Evolutionary conservation across 2,113 vertebrate species (phyloP), one percentile per base, ranked within the genome.

Genomic region (Atherinomorus stipes): DNA sequence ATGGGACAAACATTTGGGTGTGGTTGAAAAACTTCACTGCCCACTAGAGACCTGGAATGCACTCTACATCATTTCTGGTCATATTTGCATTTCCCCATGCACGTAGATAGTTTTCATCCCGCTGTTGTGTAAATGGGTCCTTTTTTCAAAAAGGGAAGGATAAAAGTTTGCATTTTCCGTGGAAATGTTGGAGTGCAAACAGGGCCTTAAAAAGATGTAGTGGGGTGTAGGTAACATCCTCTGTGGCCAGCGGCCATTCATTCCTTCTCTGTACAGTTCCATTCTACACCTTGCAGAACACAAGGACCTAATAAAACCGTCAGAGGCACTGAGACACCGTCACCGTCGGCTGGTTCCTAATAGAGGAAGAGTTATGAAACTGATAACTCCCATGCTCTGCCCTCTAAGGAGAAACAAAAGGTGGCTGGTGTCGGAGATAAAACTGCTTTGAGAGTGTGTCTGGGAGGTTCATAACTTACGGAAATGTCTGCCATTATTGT

Each of bases 351-450:
- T 58, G 74, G 62, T 57, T 76, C 64, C 66, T 71, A 89, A 74
- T 22, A 79, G 69, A 75, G 44, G 47, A 63, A 71, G 72, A 87
- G 78, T 80, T 85, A 87, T 75, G 62, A 78, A 76, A 80, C 68
- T 22, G 71, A 84, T 88, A 72, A 88, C 64, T 79, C 45, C 47
- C 26, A 38, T 58, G 34, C 73, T 72, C 82, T 76, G 64, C 64
- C 64, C 61, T 77, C 40, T 26, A 22, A 72, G 59, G 44, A 71
- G 74, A 88, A 85, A 87, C 83, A 80, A 80, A 86, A 90, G 78
- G 76, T 80, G 52, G 42, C 70, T 78, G 70, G 65, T 81, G 76
- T 83, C 74, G 72, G 52, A 83, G 86, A 90, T 87, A 81, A 88
- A 84, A 57, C 7, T 70, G 40, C 49, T 82, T 70, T 65, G 34